Evolutionary conservation across 1,140 invertebrate genomes (phyloP).

Genomic region (Hypsibius dujardini): DNA sequence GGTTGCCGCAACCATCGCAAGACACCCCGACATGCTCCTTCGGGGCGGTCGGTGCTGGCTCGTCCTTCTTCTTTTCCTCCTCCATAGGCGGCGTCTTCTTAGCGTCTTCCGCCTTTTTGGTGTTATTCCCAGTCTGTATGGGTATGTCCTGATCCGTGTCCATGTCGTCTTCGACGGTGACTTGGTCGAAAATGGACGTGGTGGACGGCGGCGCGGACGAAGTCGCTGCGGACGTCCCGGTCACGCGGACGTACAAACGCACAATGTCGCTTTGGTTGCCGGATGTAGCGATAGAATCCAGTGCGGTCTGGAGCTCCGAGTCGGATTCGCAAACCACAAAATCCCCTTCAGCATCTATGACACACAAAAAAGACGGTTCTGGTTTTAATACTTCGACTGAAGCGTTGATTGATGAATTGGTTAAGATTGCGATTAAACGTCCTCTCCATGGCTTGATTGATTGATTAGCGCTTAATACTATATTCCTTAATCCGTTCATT

Average conservation of each 20-base stretch:
- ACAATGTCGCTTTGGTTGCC: neutral
- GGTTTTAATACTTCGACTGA: too few species aligned
- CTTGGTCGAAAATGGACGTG: neutral
- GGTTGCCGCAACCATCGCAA: neutral
- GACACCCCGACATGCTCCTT: neutral
- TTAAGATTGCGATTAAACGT: too few species aligned
- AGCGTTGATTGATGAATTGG: too few species aligned
- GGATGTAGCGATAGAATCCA: neutral
- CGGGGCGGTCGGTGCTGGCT: neutral
- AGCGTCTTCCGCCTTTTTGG: neutral
- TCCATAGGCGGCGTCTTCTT: neutral
- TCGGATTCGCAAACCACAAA: neutral
- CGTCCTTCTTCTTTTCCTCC: neutral
- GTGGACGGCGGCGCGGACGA: neutral
- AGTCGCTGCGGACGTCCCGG: neutral
- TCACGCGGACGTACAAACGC: slow-evolving; percentile 6
- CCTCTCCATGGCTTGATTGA: too few species aligned
- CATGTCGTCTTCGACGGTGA: neutral
- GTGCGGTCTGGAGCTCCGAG: neutral
- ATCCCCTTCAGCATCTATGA: slow-evolving; percentile 6
- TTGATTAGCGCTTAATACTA: too few species aligned
- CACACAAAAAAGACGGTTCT: too few species aligned
- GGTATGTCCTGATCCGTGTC: neutral
- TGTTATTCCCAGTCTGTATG: neutral
- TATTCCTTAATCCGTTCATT: too few species aligned